Evolutionary conservation across 2,113 vertebrate genomes (phyloP), one percentile per base, ranked within the genome.

Genomic region (Electrona antarctica): DNA sequence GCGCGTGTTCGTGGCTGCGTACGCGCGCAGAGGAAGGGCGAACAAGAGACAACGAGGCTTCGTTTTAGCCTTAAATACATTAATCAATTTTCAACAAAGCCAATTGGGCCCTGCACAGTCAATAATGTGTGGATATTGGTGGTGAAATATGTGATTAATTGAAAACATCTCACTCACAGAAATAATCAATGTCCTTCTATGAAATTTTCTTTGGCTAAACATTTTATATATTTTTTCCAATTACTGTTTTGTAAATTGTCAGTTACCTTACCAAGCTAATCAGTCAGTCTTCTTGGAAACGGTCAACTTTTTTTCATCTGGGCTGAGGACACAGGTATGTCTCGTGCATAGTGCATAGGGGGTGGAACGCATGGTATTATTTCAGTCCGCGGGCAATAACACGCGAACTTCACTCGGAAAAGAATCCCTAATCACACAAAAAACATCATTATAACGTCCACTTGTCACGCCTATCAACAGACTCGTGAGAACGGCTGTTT

Each of bases 311-410:
- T 61, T 84, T 78, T 78, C 82, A 61, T 73, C 67, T 79, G 72
- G 80, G 83, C 49, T 61, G 55, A 76, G 74, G 46, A 64, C 63
- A 82, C 64, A 56, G 83, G 88, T 82, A 92, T 84, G 90, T 55
- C 6, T 56, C 10, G 1, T 15, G 4, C 56, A 59, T 21, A 21
- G 21, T 21, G 21, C 21, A 21, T 21, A 21, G 21, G 72, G 80
- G 87, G 74, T 65, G 51, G 8, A 7, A 0, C 21, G 1, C 21
- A 21, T 21, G 21, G 21, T 21, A 21, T 21, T 21, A 21, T 21
- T 21, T 21, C 21, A 21, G 21, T 21, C 21, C 21, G 21, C 21
- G 21, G 21, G 21, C 21, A 21, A 21, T 21, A 21, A 21, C 21
- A 21, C 21, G 21, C 21, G 21, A 21, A 21, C 21, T 21, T 21